Base-by-base conservation (phyloP, 2,888 invertebrate genomes). In the Protonemura montana region DNA sequence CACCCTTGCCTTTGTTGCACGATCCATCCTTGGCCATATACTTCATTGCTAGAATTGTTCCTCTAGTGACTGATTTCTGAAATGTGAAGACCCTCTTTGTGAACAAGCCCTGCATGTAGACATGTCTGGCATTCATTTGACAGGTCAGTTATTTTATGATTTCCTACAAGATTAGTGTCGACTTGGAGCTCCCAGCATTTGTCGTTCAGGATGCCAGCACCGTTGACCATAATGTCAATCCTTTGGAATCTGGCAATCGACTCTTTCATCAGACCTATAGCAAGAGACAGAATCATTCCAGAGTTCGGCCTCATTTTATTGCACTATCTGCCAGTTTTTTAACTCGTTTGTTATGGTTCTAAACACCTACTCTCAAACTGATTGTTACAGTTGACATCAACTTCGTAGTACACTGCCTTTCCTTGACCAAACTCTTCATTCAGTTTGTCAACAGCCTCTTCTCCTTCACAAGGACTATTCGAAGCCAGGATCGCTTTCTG, bases 381-480 rank as follows among this genome's bases (percentile, higher is more conserved):
- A 13, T 89, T 88, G 29, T 88, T 85, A 28, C 91, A 91, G 0
- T 92, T 92, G n/a, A 94, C 93, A 85, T 94, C 93, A 86, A 92
- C 92, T 88, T 91, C 91, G 21, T 93, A 89, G 88, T 92, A 94
- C 3, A 91, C 89, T 0, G 91, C 92, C 88, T 91, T 92, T 26
- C 91, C 90, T 10, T 89, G 88, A 0, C 93, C 94, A 86, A 92
- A 91, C 88, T 92, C 92, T 0, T 90, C 88, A 85, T 91, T 91
- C 6, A 94, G 89, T 25, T 90, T 90, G 13, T 90, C 91, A 0
- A 90, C 91, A 0, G 93, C 91, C 85, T 91, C 91, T 76, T 90
- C 89, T 28, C 93, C 92, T 27, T 90, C 90, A 3, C 91, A 89
- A n/a, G 90, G 90, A 42, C 90, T 88, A 76, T 91, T 87, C 87